phyloP scores from a whole-genome alignment of 2,797 vertebrate species.

The Eremophila alpestris region DNA sequence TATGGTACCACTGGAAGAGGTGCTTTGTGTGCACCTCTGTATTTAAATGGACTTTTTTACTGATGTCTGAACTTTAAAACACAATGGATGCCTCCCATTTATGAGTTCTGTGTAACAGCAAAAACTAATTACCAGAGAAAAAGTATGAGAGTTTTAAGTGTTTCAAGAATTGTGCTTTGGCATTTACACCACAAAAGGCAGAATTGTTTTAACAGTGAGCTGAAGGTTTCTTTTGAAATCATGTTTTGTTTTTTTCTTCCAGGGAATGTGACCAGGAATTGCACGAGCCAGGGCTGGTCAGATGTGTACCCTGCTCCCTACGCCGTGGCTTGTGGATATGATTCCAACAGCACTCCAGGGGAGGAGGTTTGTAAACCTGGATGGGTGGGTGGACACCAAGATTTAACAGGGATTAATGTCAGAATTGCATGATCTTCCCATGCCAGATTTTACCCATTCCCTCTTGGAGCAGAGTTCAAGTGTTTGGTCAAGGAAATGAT shows the following conservation, averaged over 20 bases:
- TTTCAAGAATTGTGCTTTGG: not conserved
- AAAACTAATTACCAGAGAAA: not conserved
- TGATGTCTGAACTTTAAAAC: not conserved
- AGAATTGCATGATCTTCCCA: not conserved
- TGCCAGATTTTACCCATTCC: not conserved
- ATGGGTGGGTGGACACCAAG: too few species aligned
- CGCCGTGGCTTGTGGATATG: conserved; percentile 83
- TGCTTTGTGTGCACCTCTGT: not conserved
- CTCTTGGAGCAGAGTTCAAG: not conserved
- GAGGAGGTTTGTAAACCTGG: conserved; percentile 70
- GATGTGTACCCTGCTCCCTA: conserved; percentile 85
- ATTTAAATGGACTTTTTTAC: not conserved
- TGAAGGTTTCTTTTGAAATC: not conserved
- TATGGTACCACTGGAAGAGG: not conserved
- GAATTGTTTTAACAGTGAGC: not conserved
- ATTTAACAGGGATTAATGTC: not conserved
- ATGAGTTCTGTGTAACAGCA: not conserved
- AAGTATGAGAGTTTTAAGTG: not conserved
- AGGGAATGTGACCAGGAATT: conserved; percentile 93
- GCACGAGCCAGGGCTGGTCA: conserved; percentile 88
- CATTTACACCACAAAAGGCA: not conserved
- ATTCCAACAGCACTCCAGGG: conserved; percentile 74
- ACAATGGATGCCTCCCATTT: not conserved
- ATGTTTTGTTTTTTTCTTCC: not conserved
- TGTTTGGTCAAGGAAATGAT: fast-evolving